Percentiles rank a stretch among this genome's conserved stretches.
phyloP scores from a whole-genome alignment of 2,797 vertebrate genomes.

The Thaleichthys pacificus region DNA sequence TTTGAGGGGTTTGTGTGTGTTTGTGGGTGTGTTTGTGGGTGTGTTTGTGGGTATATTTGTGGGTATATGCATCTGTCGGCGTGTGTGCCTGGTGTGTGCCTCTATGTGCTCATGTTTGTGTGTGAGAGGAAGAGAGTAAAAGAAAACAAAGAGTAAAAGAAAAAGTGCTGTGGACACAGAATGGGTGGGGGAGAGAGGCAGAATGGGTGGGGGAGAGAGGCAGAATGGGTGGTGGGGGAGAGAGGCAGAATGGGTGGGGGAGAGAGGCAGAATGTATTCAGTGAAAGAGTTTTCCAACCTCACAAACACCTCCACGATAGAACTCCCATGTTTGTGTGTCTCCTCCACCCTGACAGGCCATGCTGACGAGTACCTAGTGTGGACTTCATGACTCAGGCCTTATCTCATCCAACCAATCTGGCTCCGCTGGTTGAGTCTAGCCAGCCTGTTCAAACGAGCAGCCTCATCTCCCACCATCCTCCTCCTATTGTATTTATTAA shows the following conservation, averaged over 20 bases:
- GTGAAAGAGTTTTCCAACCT: background rate
- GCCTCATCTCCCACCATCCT: constrained; percentile 66
- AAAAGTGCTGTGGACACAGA: background rate
- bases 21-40: constrained; percentile 16
- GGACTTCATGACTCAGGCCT: too few relatives aligned
- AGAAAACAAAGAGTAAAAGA: background rate
- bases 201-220: background rate
- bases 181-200: background rate
- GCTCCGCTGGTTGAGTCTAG: constrained; percentile 9
- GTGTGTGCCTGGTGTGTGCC: constrained; percentile 35
- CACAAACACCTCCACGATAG: background rate
- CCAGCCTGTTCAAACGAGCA: constrained; percentile 64
- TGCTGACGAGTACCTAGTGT: too few relatives aligned
- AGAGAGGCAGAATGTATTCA: constrained; percentile 7
- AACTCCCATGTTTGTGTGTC: background rate
- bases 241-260: background rate
- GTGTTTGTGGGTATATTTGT: constrained; percentile 21
- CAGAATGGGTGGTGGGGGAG: background rate
- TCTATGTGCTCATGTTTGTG: constrained; percentile 26
- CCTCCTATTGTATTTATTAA: constrained; percentile 76
- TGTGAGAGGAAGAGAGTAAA: background rate
- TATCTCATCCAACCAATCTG: too few relatives aligned
- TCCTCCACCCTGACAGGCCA: background rate
- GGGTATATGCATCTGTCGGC: constrained; percentile 25
- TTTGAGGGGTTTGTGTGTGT: constrained; percentile 17